Conservation (phyloP, 1,140 invertebrate genomes). For the Eueides isabella region DNA sequence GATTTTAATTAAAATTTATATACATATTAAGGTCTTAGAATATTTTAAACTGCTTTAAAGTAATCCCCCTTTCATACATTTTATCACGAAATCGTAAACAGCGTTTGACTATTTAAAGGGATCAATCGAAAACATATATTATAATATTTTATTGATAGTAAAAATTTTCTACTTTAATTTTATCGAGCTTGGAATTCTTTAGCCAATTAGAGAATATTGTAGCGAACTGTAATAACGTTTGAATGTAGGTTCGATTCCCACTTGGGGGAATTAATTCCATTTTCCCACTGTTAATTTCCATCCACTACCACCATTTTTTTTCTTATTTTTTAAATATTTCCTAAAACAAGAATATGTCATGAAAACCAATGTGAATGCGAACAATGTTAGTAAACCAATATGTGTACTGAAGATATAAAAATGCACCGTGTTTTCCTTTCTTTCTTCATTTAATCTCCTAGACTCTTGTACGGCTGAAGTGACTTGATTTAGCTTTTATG, state of each 20-base stretch:
- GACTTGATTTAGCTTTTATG: constrained; percentile 13
- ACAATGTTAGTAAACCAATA: constrained; percentile 16
- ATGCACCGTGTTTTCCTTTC: constrained; percentile 20
- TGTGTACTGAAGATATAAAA: constrained; percentile 27
- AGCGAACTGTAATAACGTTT: no score
- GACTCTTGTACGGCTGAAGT: constrained; percentile 4
- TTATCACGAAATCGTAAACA: constrained; percentile 34
- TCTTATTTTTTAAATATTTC: no score
- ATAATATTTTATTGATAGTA: constrained; percentile 11
- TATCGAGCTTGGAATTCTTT: background rate
- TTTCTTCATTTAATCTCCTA: constrained; percentile 10
- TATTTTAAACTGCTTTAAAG: constrained; percentile 25
- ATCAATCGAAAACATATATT: constrained; percentile 12
- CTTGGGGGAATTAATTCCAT: no score
- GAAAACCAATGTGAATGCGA: background rate
- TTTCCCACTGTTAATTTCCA: no score
- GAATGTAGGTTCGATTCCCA: no score
- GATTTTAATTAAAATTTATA: constrained; percentile 16
- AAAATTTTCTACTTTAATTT: background rate
- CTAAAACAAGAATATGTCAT: background rate
- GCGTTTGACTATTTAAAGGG: constrained; percentile 26
- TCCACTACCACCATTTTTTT: no score
- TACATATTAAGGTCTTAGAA: constrained; percentile 15
- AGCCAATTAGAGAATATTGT: no score
- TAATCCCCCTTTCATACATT: constrained; percentile 31